Evolutionary conservation across 2,113 vertebrate species (phyloP).

Genomic region (Odontophorus gujanensis): DNA sequence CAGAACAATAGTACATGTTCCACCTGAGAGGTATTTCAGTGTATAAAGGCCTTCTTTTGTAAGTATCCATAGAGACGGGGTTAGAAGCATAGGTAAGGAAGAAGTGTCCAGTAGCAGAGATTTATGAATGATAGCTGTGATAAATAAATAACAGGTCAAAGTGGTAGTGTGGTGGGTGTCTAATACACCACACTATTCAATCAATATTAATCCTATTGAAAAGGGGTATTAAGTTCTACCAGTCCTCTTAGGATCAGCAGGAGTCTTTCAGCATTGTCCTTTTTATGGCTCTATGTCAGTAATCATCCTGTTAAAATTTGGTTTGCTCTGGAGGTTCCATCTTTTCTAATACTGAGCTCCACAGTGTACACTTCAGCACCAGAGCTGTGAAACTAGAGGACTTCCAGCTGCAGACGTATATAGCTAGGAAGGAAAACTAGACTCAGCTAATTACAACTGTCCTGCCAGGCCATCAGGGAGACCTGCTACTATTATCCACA

Average conservation of each 20-base stretch:
- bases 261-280: background rate
- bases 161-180: background rate
- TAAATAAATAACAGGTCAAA: background rate
- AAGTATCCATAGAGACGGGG: background rate
- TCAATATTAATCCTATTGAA: background rate
- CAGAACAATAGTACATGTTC: background rate
- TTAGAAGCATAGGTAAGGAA: background rate
- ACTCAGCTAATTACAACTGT: conserved; percentile 59
- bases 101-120: background rate
- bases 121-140: background rate
- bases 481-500: conserved; percentile 62
- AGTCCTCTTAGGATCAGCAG: background rate
- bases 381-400: conserved; percentile 63
- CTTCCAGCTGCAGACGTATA: conserved; percentile 71
- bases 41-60: background rate
- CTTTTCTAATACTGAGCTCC: background rate
- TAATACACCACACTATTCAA: background rate
- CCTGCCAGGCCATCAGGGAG: conserved; percentile 58
- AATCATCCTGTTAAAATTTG: background rate
- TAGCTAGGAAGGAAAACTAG: conserved; percentile 56
- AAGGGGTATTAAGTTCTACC: background rate
- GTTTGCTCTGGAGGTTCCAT: background rate
- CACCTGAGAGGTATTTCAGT: background rate
- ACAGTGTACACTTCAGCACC: conserved; percentile 29
- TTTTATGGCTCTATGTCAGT: background rate